Conservation (phyloP, 2,888 invertebrate species). For the Falcaria lacertinaria region DNA sequence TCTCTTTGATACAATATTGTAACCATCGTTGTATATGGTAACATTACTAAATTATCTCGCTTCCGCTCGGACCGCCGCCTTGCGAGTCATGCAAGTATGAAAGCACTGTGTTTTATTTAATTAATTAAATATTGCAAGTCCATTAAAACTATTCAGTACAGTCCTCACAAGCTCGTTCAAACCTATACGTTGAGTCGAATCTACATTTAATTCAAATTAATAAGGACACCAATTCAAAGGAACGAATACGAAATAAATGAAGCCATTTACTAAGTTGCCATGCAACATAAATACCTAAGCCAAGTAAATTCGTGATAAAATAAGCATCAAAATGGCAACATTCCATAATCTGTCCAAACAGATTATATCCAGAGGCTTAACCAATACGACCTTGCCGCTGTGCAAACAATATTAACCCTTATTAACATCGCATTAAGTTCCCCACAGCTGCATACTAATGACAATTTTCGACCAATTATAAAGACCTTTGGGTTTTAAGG, state of each 20-base stretch:
- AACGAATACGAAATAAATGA: background rate
- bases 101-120: too few species aligned
- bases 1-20: too few species aligned
- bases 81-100: too few species aligned
- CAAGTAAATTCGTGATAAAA: conserved; percentile 39
- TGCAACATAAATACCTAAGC: conserved; percentile 12
- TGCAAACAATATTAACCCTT: conserved; percentile 37
- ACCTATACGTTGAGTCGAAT: too few species aligned
- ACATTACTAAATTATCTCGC: too few species aligned
- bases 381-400: conserved; percentile 21
- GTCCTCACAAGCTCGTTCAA: too few species aligned
- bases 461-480: conserved; percentile 35
- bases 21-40: too few species aligned
- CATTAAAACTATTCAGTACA: too few species aligned
- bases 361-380: conserved; percentile 44
- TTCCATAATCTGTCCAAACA: conserved; percentile 56
- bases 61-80: too few species aligned
- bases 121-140: too few species aligned
- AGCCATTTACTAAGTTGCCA: background rate
- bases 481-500: conserved; percentile 33
- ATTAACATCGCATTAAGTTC: conserved; percentile 31
- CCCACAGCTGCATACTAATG: conserved; percentile 32
- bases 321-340: conserved; percentile 48
- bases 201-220: too few species aligned
- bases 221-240: too few species aligned